Evolutionary conservation across 2,888 invertebrate genomes (phyloP).

Genomic region (Parelbella ahira): DNA sequence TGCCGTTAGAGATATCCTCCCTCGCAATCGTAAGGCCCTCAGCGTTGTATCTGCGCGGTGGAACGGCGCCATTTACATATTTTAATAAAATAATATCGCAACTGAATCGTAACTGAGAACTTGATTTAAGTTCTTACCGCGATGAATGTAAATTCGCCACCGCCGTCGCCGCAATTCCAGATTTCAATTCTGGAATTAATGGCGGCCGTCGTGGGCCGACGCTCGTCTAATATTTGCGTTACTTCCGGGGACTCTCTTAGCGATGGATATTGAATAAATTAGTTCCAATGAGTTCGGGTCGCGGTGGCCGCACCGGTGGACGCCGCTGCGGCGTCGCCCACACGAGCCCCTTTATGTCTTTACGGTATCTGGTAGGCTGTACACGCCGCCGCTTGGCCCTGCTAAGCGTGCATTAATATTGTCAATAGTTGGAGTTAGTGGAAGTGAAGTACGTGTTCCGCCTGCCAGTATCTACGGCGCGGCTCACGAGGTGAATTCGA

Average conservation of each 20-base stretch:
- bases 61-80: conserved; percentile 77
- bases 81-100: conserved; percentile 81
- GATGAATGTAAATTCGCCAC: conserved; percentile 79
- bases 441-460: conserved; percentile 80
- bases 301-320: too few species aligned
- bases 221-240: conserved; percentile 77
- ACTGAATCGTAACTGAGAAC: conserved; percentile 80
- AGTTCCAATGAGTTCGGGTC: conserved; percentile 55
- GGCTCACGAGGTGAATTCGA: conserved; percentile 78
- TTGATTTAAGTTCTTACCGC: conserved; percentile 81
- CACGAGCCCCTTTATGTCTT: conserved; percentile 34
- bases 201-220: conserved; percentile 71
- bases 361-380: conserved; percentile 56
- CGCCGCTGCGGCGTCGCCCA: too few species aligned
- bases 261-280: conserved; percentile 75
- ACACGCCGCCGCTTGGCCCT: conserved; percentile 68
- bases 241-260: conserved; percentile 73
- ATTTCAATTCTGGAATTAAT: conserved; percentile 81
- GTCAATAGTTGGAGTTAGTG: conserved; percentile 81
- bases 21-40: conserved; percentile 68
- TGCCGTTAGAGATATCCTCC: conserved; percentile 70
- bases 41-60: conserved; percentile 64
- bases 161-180: conserved; percentile 75
- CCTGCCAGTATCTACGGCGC: conserved; percentile 78
- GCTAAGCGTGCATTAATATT: conserved; percentile 80